phyloP scores from a whole-genome alignment of 2,797 vertebrate genomes.

The Rhabdophis nuchalis region DNA sequence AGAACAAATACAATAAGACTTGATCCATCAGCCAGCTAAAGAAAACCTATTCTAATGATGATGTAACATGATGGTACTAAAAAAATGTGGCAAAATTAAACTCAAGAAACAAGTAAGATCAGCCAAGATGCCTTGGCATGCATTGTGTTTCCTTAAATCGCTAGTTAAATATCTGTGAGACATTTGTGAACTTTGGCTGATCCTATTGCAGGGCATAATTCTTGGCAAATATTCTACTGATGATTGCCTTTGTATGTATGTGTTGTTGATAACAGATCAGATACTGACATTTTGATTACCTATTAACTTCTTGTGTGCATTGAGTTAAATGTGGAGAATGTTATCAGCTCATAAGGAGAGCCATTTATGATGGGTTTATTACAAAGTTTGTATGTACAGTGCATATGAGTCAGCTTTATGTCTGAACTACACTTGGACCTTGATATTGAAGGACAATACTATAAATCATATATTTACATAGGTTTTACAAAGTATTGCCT shows the following conservation, averaged over 20 bases:
- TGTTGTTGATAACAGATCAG: constrained; percentile 8
- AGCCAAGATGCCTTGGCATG: background rate
- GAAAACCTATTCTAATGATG: background rate
- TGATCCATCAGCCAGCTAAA: background rate
- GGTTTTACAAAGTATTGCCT: background rate
- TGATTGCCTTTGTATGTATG: background rate
- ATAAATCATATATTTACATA: background rate
- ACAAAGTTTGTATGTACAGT: constrained; percentile 17
- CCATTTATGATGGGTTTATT: constrained; percentile 29
- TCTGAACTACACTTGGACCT: background rate
- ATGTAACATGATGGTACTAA: background rate
- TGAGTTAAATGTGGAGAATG: constrained; percentile 8
- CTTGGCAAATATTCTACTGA: background rate
- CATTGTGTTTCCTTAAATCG: background rate
- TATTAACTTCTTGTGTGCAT: constrained; percentile 7
- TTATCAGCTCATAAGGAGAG: constrained; percentile 18
- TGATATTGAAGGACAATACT: background rate
- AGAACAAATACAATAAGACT: background rate
- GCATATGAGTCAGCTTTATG: constrained; percentile 13
- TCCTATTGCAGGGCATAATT: background rate
- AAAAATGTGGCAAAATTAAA: constrained; percentile 1
- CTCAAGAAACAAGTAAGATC: background rate
- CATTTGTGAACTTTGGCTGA: background rate
- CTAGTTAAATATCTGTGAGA: background rate
- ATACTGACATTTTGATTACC: constrained; percentile 21